Base-by-base conservation (phyloP, 2,797 vertebrate genomes). In the Hapalemur alaotrensis region DNA sequence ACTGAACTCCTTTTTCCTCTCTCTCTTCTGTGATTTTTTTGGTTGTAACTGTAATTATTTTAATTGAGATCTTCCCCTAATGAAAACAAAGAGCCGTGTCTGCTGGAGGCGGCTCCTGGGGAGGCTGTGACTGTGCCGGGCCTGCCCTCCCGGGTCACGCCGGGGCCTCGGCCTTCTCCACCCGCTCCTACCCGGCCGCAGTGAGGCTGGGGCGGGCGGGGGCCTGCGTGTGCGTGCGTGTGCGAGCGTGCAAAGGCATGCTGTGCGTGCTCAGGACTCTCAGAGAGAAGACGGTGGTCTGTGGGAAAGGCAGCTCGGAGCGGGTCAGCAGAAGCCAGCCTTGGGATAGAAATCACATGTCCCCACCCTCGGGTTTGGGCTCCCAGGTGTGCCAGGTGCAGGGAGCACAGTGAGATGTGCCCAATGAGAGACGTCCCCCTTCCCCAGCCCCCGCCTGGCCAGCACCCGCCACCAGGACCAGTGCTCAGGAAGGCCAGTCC, bases 61-160 rank as follows among this genome's bases (percentile, higher is more conserved):
- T 97, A 88, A 97, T 96, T 97, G 94, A 85, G 94, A 92, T 92
- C 73, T 95, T 97, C 90, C 83, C 80, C 70, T 93, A 90, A 93
- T 41, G 90, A 89, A 97, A 95, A 96, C 95, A 95, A 65, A 95
- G 95, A 84, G 30, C 32, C 25, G 12, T 48, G 43, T 75, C 41
- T 73, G 46, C 32, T 59, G 59, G 87, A 95, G 92, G 81, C 18
- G 1, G 78, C 72, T 87, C n/a, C 87, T 41, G 50, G 22, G 32
- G 83, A 50, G 11, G 14, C n/a, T 50, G 0, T 0, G 30, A 13
- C 10, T 20, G 52, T 5, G 46, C 7, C 3, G 52, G 2, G 4
- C 17, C 46, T 50, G 20, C 35, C 48, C 10, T 50, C 6, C 87
- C 1, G 0, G 46, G 23, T 14, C 30, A 35, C 8, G 20, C 43